Conservation (phyloP, 2,113 vertebrate species). For the Mohoua ochrocephala region DNA sequence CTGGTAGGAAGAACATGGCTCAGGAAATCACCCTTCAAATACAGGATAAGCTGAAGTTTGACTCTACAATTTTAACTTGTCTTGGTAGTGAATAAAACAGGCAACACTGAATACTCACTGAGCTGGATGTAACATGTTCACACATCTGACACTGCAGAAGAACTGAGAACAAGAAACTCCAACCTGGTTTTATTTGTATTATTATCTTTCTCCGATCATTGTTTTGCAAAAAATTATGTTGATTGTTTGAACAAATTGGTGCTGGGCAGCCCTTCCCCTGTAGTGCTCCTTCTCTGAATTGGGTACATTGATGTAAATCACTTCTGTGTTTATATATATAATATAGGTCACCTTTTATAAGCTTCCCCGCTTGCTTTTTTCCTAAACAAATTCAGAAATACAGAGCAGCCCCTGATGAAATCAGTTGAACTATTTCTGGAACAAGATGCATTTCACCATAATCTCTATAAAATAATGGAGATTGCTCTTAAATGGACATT, state of each 20-base stretch:
- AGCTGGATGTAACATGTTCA: neutral
- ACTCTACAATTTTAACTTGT: neutral
- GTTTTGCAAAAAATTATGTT: neutral
- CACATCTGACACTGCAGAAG: neutral
- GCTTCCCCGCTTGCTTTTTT: neutral
- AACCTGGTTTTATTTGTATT: neutral
- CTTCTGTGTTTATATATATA: neutral
- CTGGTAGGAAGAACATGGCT: neutral
- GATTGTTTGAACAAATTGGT: neutral
- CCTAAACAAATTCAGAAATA: neutral
- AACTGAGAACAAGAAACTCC: neutral
- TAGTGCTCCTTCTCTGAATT: neutral
- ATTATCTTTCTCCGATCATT: neutral
- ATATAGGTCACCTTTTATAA: neutral
- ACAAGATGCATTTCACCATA: neutral
- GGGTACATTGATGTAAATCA: neutral
- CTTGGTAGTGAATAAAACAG: neutral
- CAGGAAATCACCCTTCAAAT: neutral
- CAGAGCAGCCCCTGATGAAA: neutral
- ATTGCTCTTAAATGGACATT: neutral
- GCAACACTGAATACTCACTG: neutral
- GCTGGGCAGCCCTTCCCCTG: neutral
- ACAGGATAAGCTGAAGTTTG: neutral
- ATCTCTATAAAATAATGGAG: neutral
- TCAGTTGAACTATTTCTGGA: neutral